Conservation (phyloP, 2,113 vertebrate species). For the Thinocorus orbignyianus region DNA sequence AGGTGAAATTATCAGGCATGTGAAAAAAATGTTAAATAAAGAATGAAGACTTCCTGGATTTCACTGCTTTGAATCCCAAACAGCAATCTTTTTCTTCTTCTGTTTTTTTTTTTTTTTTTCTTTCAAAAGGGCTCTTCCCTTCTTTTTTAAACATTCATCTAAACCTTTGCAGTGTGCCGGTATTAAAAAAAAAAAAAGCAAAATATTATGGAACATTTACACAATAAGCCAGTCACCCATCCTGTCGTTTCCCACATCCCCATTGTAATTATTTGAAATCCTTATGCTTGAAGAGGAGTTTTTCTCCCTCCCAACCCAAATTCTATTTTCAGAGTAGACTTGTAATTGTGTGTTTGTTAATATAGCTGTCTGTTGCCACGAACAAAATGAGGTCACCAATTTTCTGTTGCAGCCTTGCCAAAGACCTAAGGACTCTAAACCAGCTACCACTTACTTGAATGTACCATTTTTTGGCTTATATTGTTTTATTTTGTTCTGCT, state of each 20-base stretch:
- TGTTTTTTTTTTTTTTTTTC: neutral
- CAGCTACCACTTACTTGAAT: neutral
- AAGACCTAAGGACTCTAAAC: neutral
- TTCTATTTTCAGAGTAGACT: constrained; percentile 49
- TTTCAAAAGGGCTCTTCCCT: neutral
- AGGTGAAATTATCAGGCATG: neutral
- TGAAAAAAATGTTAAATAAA: neutral
- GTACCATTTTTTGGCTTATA: neutral
- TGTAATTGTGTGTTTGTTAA: constrained; percentile 59
- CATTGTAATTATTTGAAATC: constrained; percentile 50
- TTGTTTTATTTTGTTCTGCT: neutral
- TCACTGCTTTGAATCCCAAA: neutral
- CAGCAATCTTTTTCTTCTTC: neutral
- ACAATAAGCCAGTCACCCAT: neutral
- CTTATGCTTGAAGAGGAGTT: neutral
- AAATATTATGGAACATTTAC: neutral
- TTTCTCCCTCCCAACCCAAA: constrained; percentile 1
- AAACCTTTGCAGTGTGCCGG: neutral
- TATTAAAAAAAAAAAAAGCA: neutral
- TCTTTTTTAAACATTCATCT: neutral
- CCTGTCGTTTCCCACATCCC: constrained; percentile 29
- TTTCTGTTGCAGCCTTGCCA: constrained; percentile 1
- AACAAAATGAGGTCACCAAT: constrained; percentile 56
- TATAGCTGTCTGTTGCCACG: constrained; percentile 60
- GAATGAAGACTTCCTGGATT: neutral